These are phyloP conservation scores for Halcyon chelicuti DNA, from an alignment of 2,797 vertebrate species.

Conservation along the genomic window DNA sequence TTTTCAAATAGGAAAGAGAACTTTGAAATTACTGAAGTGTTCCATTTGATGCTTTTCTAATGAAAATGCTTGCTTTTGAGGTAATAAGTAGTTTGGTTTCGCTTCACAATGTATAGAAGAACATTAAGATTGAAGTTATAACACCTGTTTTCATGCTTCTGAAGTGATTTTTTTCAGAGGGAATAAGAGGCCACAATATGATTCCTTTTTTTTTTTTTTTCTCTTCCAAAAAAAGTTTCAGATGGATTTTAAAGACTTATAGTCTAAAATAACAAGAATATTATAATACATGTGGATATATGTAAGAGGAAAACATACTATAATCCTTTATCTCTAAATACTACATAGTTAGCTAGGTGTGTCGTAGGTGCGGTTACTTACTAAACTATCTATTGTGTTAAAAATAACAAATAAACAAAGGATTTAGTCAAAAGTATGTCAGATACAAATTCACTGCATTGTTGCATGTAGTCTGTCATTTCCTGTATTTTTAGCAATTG, in stretches of 20 bases:
- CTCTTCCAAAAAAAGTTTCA: rapidly evolving
- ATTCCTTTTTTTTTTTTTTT: rapidly evolving
- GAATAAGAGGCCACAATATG: not conserved
- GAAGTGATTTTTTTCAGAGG: not conserved
- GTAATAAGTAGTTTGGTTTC: not conserved
- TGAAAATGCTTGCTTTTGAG: not conserved
- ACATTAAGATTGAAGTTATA: not conserved
- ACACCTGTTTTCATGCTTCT: not conserved
- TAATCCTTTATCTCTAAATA: not conserved
- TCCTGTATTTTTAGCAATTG: not conserved
- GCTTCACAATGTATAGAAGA: not conserved
- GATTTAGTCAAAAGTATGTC: not conserved
- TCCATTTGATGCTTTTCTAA: not conserved
- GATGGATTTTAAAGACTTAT: not conserved
- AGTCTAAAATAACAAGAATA: not conserved
- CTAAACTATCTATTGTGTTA: not conserved
- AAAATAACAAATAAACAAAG: not conserved
- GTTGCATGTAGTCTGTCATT: not conserved
- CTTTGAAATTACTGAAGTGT: not conserved
- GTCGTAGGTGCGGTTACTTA: not conserved
- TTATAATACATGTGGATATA: not conserved
- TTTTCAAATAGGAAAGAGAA: not conserved
- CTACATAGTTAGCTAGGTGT: not conserved
- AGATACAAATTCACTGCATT: not conserved
- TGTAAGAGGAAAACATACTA: not conserved